These are phyloP conservation scores for Siniperca chuatsi DNA, from an alignment of 2,113 vertebrate genomes.

Conservation along the genomic window DNA sequence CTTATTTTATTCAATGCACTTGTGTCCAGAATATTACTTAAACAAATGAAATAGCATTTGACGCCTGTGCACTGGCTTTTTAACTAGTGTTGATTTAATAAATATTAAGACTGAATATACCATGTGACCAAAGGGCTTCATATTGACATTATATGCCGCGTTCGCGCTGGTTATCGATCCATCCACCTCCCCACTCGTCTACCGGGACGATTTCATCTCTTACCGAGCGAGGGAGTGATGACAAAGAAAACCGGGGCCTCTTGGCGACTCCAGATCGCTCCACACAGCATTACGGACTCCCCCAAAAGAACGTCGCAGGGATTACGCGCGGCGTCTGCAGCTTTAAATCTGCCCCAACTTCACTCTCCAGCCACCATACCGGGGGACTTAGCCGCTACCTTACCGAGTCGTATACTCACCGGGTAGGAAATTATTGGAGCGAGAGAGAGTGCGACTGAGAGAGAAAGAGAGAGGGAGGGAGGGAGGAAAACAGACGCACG, in stretches of 20 bases:
- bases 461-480: constrained; percentile 24
- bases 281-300: constrained; percentile 1
- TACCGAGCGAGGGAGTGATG: constrained; percentile 41
- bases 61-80: background rate
- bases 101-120: background rate
- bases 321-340: constrained; percentile 48
- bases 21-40: background rate
- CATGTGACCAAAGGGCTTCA: background rate
- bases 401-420: constrained; percentile 36
- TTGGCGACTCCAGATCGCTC: constrained; percentile 8
- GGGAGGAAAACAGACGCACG: constrained; percentile 53
- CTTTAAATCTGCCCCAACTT: constrained; percentile 70
- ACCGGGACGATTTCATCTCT: constrained; percentile 26
- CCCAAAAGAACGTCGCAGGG: constrained; percentile 19
- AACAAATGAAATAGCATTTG: background rate
- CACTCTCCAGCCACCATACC: constrained; percentile 51
- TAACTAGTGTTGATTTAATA: background rate
- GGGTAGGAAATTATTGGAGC: constrained; percentile 76
- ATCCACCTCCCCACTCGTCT: background rate
- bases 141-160: background rate
- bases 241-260: constrained; percentile 13
- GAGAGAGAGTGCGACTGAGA: constrained; percentile 58
- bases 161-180: constrained; percentile 1
- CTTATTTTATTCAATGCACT: background rate
- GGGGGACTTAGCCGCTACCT: constrained; percentile 52